Base-by-base conservation (phyloP, 2,797 vertebrate genomes). In the Otus scops region DNA sequence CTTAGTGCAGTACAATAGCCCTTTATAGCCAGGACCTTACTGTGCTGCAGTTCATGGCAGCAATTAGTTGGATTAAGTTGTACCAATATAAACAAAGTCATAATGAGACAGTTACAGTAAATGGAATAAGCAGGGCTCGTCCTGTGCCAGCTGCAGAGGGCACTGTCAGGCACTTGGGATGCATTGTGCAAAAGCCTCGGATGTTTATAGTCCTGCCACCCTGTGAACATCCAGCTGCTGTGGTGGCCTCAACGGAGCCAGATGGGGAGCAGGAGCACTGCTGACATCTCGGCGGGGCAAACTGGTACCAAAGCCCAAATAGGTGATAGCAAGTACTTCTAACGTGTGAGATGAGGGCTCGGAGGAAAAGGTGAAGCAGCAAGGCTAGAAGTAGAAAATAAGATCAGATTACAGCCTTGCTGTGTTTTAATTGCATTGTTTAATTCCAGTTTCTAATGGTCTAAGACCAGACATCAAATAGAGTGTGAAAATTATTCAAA, bases 371-470 rank as follows among this genome's bases (percentile, higher is more conserved):
- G 78, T 91, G 88, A 96, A 95, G 84, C 86, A 89, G 88, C 18
- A 28, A 85, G 64, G 67, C 69, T 39, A 21, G 86, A 75, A 81
- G 85, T 26, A 79, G 90, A 69, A 93, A 84, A 91, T 51, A 77
- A 59, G n/a, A 79, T 90, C 83, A 94, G 75, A 94, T 91, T 95
- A 84, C 64, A 89, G 85, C 75, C 69, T 63, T 89, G 81, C 88
- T 82, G 32, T 13, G 60, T 87, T 95, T 94, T 91, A 96, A 95
- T 96, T 93, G 93, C 92, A 41, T 30, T 85, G 63, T 83, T 95
- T 95, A 64, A 96, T 93, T 95, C 85, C 80, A 82, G 85, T 82
- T 95, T 93, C 91, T 92, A 43, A 56, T 28, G 87, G 73, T 92
- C 56, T 6, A 56, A 92, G 89, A 77, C 38, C 5, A 95, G 92